Base-by-base conservation (phyloP, 2,888 invertebrate species). In the Cryptocheilus praepositus region DNA sequence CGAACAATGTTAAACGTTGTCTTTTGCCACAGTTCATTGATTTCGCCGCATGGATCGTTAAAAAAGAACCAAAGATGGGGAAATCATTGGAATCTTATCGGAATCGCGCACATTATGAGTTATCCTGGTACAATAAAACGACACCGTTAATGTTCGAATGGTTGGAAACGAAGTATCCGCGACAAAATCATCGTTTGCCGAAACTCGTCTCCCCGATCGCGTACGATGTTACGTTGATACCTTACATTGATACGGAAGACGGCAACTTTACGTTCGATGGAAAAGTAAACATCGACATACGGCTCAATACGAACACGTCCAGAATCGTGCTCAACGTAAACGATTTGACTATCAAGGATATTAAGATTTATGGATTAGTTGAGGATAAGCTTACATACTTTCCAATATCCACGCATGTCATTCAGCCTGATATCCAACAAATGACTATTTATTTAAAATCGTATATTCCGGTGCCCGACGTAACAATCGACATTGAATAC, bases 141-240 rank as follows among this genome's bases (percentile, higher is more conserved):
- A 70, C 75, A 2, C 80, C 80, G 2, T 59, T 7, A 51, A 82
- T 88, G 22, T 77, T 70, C n/a, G 61, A 71, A n/a, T 81, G 81
- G 82, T 58, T 88, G 16, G 78, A 81, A 4, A 68, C 0, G 4
- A 65, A 64, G 7, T 83, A 84, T 69, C 64, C 67, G 0, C 58
- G 15, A 0, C 2, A 58, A 0, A 79, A 81, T 4, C 92, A 92
- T 83, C 89, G 92, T 0, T 87, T 93, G 1, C 92, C 93, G 0
- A 89, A 86, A 1, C 88, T 89, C n/a, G 89, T 91, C 0, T 78
- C 78, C 11, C 83, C 83, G 3, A 16, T 61, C 0, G 52, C 44
- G 0, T 84, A 84, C 55, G 62, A 76, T 3, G 2, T 79, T 8
- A n/a, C 0, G 0, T 49, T 77, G 1, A 21, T 46, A 2, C 88